These are phyloP conservation scores for Rosalia funebris DNA, from an alignment of 2,888 invertebrate species.

Conservation along the genomic window DNA sequence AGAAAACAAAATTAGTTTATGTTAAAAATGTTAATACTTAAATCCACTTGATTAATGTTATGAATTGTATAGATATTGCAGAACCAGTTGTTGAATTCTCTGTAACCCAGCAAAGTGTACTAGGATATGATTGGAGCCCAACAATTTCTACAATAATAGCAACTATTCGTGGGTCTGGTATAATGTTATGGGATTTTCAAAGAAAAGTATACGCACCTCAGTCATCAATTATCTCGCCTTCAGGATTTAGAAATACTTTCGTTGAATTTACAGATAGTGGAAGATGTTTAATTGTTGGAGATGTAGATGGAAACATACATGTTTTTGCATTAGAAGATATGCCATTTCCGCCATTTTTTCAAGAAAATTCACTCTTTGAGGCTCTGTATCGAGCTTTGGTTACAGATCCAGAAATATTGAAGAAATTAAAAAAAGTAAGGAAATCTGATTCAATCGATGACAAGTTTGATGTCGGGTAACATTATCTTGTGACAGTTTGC, in stretches of 20 bases:
- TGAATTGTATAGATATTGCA: slow-evolving; percentile 56
- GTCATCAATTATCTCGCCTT: slow-evolving; percentile 68
- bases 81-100: slow-evolving; percentile 67
- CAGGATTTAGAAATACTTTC: slow-evolving; percentile 65
- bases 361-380: slow-evolving; percentile 71
- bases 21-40: too few relatives aligned
- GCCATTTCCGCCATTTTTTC: slow-evolving; percentile 78
- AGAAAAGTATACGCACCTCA: slow-evolving; percentile 77
- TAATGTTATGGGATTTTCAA: slow-evolving; percentile 83
- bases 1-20: too few relatives aligned
- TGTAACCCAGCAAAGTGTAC: slow-evolving; percentile 65
- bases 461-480: too few relatives aligned
- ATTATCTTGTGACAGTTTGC: neutral
- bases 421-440: slow-evolving; percentile 65
- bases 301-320: slow-evolving; percentile 73
- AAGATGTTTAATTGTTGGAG: slow-evolving; percentile 70
- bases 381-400: slow-evolving; percentile 73
- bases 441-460: neutral
- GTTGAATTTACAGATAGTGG: slow-evolving; percentile 75
- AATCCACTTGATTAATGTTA: too few relatives aligned
- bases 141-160: slow-evolving; percentile 79
- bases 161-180: slow-evolving; percentile 71
- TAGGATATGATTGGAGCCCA: slow-evolving; percentile 76
- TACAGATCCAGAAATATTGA: slow-evolving; percentile 71
- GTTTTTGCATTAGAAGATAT: slow-evolving; percentile 79